These are phyloP conservation scores for Heterochromis multidens DNA, from an alignment of 2,113 vertebrate genomes.

Conservation along the genomic window DNA sequence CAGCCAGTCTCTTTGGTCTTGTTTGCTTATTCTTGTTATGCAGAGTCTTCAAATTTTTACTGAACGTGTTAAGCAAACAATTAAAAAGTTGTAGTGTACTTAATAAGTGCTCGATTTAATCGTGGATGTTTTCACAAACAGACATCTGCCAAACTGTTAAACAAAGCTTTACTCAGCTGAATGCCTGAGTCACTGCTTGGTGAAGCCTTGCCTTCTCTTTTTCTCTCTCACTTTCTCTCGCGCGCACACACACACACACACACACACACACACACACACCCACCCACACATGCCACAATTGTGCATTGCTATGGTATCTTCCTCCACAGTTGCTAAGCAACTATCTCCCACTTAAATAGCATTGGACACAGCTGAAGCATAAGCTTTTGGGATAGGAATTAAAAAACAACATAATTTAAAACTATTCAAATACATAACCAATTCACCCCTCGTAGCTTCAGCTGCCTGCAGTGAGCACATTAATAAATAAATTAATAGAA, in stretches of 20 bases:
- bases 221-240: neutral
- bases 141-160: neutral
- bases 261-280: constrained; percentile 24
- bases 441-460: neutral
- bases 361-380: constrained; percentile 31
- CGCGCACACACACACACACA: neutral
- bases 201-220: constrained; percentile 23
- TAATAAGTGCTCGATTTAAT: neutral
- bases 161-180: constrained; percentile 44
- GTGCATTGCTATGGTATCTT: constrained; percentile 55
- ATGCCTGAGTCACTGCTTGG: constrained; percentile 59
- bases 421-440: neutral
- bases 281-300: constrained; percentile 33
- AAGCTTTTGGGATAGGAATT: constrained; percentile 38
- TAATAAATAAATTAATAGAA: neutral
- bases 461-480: neutral
- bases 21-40: neutral
- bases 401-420: constrained; percentile 28
- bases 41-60: neutral
- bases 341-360: constrained; percentile 71
- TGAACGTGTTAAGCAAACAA: neutral
- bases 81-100: neutral
- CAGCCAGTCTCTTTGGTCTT: neutral
- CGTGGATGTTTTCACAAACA: neutral
- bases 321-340: constrained; percentile 74